Base-by-base conservation (phyloP, 2,797 vertebrate genomes). In the Halcyon chelicuti region DNA sequence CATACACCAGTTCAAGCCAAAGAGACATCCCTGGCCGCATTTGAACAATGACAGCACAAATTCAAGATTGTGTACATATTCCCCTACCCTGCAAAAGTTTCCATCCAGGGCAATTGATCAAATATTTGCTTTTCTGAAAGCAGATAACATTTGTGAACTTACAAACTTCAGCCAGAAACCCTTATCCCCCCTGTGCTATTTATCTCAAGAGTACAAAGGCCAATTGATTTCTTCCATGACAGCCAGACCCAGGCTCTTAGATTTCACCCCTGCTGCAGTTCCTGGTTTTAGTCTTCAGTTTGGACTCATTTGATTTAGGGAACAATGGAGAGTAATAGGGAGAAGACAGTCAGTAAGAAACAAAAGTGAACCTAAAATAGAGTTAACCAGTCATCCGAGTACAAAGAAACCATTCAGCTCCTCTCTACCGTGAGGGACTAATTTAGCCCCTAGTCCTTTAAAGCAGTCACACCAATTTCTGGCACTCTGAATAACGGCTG, bases 101-200 rank as follows among this genome's bases (percentile, higher is more conserved):
- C 94, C 84, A 93, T 51, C n/a, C 82, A 55, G 22, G 25, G 31
- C 1, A 5, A 95, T 82, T 86, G 90, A 93, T 88, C 76, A 61
- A 91, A 70, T 85, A 78, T 96, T 97, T 97, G 86, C 84, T 87
- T 97, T 97, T 61, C 78, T 73, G 70, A 44, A 65, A 88, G 75
- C 49, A 84, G 94, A 95, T 96, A 93, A 92, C 35, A 2, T 44
- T 73, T 17, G 60, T 81, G 78, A 94, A 71, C 90, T 84, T 63
- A 55, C 71, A 96, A 71, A 77, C 93, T 91, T 86, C 76, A 76
- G 63, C 44, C 55, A 57, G 90, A 84, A 88, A 84, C 33, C 74
- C 76, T 88, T 95, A 87, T 68, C 51, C 66, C 44, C 58, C 46
- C 62, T 47, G 46, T 73, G 40, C 83, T 81, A 23, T 82, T 96